These are phyloP conservation scores for Chlamydotis undulata DNA, from an alignment of 2,113 vertebrate species.

Conservation along the genomic window DNA sequence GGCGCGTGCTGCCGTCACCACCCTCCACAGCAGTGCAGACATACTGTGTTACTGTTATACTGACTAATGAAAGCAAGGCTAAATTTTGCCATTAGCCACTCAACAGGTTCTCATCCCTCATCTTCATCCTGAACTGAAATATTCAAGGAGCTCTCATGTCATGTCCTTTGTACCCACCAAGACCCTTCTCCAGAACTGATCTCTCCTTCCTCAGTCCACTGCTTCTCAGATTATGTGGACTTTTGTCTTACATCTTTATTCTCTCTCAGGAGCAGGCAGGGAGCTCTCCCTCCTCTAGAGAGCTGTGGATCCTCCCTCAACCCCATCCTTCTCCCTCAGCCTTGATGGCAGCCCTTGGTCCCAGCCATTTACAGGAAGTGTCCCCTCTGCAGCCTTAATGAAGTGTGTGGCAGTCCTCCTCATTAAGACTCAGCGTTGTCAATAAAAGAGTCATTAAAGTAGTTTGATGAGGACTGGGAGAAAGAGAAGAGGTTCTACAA, in stretches of 20 bases:
- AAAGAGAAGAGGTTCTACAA: constrained; percentile 32
- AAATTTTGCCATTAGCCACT: neutral
- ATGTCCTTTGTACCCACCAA: neutral
- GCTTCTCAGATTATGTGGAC: neutral
- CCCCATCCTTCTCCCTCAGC: neutral
- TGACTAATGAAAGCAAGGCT: neutral
- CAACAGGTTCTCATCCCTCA: neutral
- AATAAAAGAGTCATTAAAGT: constrained; percentile 82
- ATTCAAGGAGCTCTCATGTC: neutral
- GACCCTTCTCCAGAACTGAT: neutral
- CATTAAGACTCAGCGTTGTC: constrained; percentile 74
- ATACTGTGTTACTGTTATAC: too few relatives aligned
- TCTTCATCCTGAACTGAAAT: neutral
- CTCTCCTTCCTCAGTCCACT: neutral
- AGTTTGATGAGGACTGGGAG: constrained; percentile 72
- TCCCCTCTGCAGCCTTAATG: constrained; percentile 68
- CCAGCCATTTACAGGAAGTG: neutral
- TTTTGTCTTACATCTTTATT: neutral
- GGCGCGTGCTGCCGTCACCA: neutral
- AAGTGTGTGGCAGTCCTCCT: constrained; percentile 76
- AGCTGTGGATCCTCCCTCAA: neutral
- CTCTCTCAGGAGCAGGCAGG: neutral
- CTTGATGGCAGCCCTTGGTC: constrained; percentile 1
- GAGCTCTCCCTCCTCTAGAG: neutral
- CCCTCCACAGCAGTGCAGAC: neutral